These are phyloP conservation scores for Oryzias celebensis DNA, from an alignment of 2,113 vertebrate genomes.

Conservation along the genomic window DNA sequence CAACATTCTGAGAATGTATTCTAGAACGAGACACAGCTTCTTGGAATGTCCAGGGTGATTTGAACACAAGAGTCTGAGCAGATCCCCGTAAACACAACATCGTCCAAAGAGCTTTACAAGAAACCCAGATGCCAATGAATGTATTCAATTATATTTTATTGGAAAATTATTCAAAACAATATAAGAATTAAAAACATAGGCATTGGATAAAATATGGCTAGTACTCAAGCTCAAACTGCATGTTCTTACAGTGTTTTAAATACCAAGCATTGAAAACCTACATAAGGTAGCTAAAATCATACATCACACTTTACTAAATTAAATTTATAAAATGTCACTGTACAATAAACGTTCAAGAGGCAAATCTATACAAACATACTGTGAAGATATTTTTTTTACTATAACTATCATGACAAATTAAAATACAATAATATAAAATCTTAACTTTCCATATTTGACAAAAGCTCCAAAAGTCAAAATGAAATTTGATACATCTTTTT, in stretches of 20 bases:
- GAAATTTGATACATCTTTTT: conserved; percentile 41
- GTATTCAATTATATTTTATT: conserved; percentile 58
- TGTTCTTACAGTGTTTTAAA: conserved; percentile 67
- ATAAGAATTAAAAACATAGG: conserved; percentile 72
- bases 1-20: background rate
- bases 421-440: conserved; percentile 63
- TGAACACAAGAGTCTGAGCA: too few relatives aligned
- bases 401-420: conserved; percentile 62
- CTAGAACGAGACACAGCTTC: background rate
- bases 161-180: conserved; percentile 73
- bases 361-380: conserved; percentile 70
- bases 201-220: conserved; percentile 73
- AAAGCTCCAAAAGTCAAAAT: conserved; percentile 41
- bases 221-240: conserved; percentile 68
- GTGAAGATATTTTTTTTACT: conserved; percentile 65
- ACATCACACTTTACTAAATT: conserved; percentile 72
- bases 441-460: conserved; percentile 49
- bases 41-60: background rate
- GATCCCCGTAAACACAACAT: background rate
- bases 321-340: conserved; percentile 74
- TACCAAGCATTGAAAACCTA: conserved; percentile 71
- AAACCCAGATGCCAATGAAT: background rate
- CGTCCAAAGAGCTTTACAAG: background rate
- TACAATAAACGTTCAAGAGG: conserved; percentile 72
- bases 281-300: conserved; percentile 71